A percentile compares a stretch with the other conserved stretches of the same genome.
phyloP scores from a whole-genome alignment of 2,797 vertebrate species.

The Sciurus carolinensis region DNA sequence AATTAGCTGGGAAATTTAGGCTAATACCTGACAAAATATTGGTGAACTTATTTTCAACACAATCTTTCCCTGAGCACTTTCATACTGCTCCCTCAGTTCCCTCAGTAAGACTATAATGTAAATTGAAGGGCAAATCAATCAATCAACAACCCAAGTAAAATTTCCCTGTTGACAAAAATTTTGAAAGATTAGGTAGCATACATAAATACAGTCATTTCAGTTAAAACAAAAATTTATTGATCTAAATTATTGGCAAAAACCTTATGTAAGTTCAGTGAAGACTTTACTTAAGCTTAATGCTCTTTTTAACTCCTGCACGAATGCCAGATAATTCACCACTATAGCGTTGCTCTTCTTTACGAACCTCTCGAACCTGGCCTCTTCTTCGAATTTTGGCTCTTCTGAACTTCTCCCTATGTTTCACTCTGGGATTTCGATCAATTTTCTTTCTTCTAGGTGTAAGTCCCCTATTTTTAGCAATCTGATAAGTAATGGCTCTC shows the following conservation, averaged over 20 bases:
- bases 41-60: not conserved
- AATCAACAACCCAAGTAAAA: not conserved
- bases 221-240: slow-evolving; percentile 84
- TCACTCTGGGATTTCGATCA: slow-evolving; percentile 97
- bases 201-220: not conserved
- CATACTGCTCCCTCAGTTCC: not conserved
- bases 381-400: slow-evolving; percentile 96
- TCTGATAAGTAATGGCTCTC: slow-evolving; percentile 98
- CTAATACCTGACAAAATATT: not conserved
- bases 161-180: not conserved
- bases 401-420: slow-evolving; percentile 97
- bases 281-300: slow-evolving; percentile 94
- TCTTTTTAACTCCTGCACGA: slow-evolving; percentile 97
- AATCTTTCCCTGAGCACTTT: not conserved
- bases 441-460: slow-evolving; percentile 98
- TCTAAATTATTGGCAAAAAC: not conserved
- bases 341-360: slow-evolving; percentile 93
- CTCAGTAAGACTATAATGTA: not conserved
- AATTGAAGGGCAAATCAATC: not conserved
- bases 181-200: slow-evolving; percentile 23
- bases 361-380: slow-evolving; percentile 96
- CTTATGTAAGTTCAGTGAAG: not conserved
- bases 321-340: slow-evolving; percentile 96
- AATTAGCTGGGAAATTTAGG: slow-evolving; percentile 17
- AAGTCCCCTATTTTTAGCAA: slow-evolving; percentile 98